phyloP scores from a whole-genome alignment of 1,140 invertebrate genomes.

The Pseudoatta argentina region DNA sequence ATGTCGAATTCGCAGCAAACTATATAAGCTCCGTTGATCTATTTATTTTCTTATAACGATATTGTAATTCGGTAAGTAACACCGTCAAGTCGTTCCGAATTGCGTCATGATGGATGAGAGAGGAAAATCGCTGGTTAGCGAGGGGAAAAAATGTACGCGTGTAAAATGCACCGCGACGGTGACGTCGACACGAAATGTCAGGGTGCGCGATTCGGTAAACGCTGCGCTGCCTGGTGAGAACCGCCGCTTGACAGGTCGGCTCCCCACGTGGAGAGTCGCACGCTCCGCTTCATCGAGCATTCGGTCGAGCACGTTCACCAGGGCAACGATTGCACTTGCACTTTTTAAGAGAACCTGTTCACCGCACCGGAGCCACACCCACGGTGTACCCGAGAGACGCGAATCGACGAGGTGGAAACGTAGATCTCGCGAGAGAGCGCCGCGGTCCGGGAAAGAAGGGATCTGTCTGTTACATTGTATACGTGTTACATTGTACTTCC shows the following conservation, averaged over 20 bases:
- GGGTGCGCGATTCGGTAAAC: slow-evolving; percentile 32
- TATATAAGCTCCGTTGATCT: no score
- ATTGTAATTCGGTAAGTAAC: neutral
- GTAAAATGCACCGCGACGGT: neutral
- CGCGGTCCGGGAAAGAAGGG: slow-evolving; percentile 51
- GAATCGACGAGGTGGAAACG: neutral
- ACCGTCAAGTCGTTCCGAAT: neutral
- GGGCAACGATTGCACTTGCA: slow-evolving; percentile 83
- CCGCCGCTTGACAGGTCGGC: slow-evolving; percentile 56
- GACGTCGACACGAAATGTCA: slow-evolving; percentile 21
- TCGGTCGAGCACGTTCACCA: slow-evolving; percentile 73
- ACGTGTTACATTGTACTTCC: neutral
- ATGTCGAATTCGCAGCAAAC: no score
- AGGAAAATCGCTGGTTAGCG: slow-evolving; percentile 10
- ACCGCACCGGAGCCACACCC: slow-evolving; percentile 78
- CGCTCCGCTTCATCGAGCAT: slow-evolving; percentile 56
- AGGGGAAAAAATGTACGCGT: neutral
- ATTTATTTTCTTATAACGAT: neutral
- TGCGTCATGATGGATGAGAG: neutral
- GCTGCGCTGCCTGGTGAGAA: slow-evolving; percentile 3
- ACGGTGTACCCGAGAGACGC: slow-evolving; percentile 45
- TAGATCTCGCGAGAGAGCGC: slow-evolving; percentile 19
- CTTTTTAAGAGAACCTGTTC: slow-evolving; percentile 85
- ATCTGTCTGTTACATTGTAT: slow-evolving; percentile 53
- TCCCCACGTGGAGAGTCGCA: slow-evolving; percentile 69